Evolutionary conservation across 2,888 invertebrate genomes (phyloP).

Genomic region (Uropetala carovei): DNA sequence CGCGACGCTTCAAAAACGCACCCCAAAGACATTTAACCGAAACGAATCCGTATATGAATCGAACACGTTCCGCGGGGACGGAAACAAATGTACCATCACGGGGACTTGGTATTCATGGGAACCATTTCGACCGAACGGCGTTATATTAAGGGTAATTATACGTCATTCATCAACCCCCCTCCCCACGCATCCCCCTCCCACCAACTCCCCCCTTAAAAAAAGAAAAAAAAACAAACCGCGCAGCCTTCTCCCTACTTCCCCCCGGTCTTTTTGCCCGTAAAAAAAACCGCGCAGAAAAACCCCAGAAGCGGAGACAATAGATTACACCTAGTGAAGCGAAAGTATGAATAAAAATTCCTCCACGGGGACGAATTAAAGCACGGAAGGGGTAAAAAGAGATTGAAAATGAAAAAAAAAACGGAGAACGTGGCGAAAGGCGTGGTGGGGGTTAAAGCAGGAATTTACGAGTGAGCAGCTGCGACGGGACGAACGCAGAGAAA

Average conservation of each 20-base stretch:
- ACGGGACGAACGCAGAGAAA: no score
- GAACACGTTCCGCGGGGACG: conserved; percentile 12
- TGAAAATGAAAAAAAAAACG: neutral
- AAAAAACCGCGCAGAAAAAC: neutral
- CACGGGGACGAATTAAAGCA: neutral
- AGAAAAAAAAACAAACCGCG: neutral
- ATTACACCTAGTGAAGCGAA: neutral
- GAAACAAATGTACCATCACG: neutral
- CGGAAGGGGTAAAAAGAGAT: neutral
- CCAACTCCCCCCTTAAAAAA: neutral
- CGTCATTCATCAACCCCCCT: conserved; percentile 12
- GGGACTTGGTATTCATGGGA: conserved; percentile 5
- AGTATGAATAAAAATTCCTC: no score
- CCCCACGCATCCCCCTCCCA: no score
- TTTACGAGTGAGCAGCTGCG: no score
- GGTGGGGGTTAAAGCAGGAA: no score
- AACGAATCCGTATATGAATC: conserved; percentile 16
- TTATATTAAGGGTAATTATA: conserved; percentile 30
- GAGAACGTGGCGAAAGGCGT: no score
- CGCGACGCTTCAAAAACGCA: neutral
- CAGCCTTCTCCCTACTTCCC: neutral
- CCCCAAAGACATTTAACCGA: neutral
- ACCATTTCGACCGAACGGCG: neutral
- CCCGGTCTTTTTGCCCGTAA: neutral
- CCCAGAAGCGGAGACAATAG: neutral